Percentiles rank a stretch among this genome's conserved stretches.
These are phyloP conservation scores for Genyomyrus donnyi DNA, from an alignment of 2,113 vertebrate species.

Conservation along the genomic window DNA sequence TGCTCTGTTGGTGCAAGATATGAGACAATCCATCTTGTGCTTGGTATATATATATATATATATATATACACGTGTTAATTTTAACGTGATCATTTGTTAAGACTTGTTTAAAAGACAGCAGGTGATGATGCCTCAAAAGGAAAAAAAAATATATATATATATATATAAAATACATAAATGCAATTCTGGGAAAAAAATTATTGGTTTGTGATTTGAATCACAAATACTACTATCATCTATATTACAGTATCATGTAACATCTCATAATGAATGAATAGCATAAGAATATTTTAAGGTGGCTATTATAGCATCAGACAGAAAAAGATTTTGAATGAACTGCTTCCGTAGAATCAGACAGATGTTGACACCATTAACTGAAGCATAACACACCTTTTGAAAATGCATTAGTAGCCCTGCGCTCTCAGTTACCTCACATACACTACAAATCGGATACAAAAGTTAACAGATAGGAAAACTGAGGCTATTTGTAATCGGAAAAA, in stretches of 20 bases:
- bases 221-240: not conserved
- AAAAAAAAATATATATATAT: constrained; percentile 28
- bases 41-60: not conserved
- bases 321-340: not conserved
- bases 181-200: constrained; percentile 41
- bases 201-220: constrained; percentile 16
- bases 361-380: not conserved
- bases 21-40: not conserved
- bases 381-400: not conserved
- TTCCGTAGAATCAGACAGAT: not conserved
- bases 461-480: constrained; percentile 43
- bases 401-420: constrained; percentile 9
- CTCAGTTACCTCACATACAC: constrained; percentile 47
- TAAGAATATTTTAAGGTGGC: constrained; percentile 63
- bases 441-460: constrained; percentile 57
- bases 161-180: constrained; percentile 39
- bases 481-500: constrained; percentile 30
- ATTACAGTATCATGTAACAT: constrained; percentile 29
- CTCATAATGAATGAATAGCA: constrained; percentile 55
- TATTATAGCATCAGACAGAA: constrained; percentile 59
- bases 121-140: constrained; percentile 26
- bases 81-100: constrained; percentile 49
- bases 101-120: constrained; percentile 27
- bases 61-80: constrained; percentile 14
- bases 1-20: not conserved